Evolutionary conservation across 2,113 vertebrate species (phyloP).

Genomic region (Perccottus glenii): DNA sequence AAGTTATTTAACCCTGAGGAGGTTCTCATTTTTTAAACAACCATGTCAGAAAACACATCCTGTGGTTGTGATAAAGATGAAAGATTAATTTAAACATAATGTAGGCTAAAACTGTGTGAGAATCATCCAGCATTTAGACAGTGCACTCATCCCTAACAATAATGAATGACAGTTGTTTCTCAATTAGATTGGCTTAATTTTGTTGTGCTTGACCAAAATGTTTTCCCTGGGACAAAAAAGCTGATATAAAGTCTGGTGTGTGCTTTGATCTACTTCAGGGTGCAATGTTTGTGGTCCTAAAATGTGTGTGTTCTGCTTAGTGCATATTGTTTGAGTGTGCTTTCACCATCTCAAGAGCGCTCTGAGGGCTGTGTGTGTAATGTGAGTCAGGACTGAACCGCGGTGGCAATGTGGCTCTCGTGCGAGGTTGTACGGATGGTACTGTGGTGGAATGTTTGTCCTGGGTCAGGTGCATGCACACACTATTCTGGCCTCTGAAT

Average conservation of each 20-base stretch:
- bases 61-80: no score
- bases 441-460: constrained; percentile 75
- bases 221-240: constrained; percentile 60
- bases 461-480: constrained; percentile 50
- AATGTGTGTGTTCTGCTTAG: constrained; percentile 72
- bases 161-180: constrained; percentile 60
- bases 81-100: no score
- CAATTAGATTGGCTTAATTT: constrained; percentile 34
- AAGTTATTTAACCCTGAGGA: no score
- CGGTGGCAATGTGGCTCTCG: constrained; percentile 72
- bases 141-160: constrained; percentile 19
- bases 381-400: constrained; percentile 69
- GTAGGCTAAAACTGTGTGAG: constrained; percentile 33
- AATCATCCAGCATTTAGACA: constrained; percentile 16
- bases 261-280: constrained; percentile 76
- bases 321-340: constrained; percentile 69
- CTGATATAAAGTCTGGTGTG: constrained; percentile 47
- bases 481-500: constrained; percentile 68
- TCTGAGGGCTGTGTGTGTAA: constrained; percentile 43
- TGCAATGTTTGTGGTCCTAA: constrained; percentile 67
- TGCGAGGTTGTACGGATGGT: constrained; percentile 72
- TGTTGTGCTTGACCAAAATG: constrained; percentile 48
- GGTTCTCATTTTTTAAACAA: no score
- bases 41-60: no score
- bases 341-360: constrained; percentile 27